Percentiles rank a stretch among this genome's conserved stretches.
These are phyloP conservation scores for Drosophila kanekoi DNA, from an alignment of 2,888 invertebrate species.

Conservation along the genomic window DNA sequence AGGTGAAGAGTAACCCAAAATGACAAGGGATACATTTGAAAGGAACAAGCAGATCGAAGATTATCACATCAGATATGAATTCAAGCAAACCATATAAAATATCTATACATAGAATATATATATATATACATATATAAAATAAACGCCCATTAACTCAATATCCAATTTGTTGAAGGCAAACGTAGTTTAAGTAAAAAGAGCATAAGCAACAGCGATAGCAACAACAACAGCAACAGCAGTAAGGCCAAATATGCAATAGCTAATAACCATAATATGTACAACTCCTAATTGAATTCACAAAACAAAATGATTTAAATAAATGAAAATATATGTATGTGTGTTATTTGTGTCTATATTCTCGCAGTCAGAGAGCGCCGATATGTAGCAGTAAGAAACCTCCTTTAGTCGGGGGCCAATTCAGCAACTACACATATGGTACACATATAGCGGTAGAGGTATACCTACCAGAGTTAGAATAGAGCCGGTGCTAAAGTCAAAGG, in stretches of 20 bases:
- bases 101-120: constrained; percentile 4
- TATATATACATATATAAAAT: constrained; percentile 7
- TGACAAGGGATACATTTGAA: not conserved
- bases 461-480: constrained; percentile 12
- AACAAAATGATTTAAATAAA: constrained; percentile 29
- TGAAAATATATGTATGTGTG: constrained; percentile 45
- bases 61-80: constrained; percentile 37
- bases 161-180: constrained; percentile 40
- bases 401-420: constrained; percentile 10
- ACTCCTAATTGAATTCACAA: constrained; percentile 50
- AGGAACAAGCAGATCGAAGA: constrained; percentile 8
- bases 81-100: constrained; percentile 22
- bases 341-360: constrained; percentile 74
- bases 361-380: constrained; percentile 19
- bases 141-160: constrained; percentile 29
- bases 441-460: constrained; percentile 20
- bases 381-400: not conserved
- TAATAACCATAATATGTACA: constrained; percentile 55
- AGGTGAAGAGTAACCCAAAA: not conserved
- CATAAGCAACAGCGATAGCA: constrained; percentile 31
- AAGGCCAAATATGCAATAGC: constrained; percentile 62
- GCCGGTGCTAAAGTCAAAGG: constrained; percentile 13
- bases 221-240: constrained; percentile 43
- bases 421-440: constrained; percentile 15
- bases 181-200: constrained; percentile 34